These are phyloP conservation scores for Sphaeridia pumilis DNA, from an alignment of 2,888 invertebrate species.

Conservation along the genomic window DNA sequence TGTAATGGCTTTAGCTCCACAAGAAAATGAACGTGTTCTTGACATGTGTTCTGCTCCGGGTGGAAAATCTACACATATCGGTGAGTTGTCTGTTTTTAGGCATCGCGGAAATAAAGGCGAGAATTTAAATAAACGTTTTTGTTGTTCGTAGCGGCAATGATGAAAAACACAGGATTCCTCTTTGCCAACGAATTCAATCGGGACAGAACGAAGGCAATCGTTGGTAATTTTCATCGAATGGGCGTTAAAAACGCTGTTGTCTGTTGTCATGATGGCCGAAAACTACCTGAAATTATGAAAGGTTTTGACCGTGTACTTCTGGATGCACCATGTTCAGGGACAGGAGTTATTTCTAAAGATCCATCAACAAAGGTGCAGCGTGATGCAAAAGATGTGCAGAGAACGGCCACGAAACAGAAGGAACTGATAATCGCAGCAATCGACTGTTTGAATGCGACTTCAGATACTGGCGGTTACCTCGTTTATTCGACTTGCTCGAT, in stretches of 20 bases:
- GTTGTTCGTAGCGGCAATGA: conserved; percentile 59
- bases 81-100: conserved; percentile 36
- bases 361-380: conserved; percentile 88
- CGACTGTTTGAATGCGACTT: conserved; percentile 86
- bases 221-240: conserved; percentile 91
- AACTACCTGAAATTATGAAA: conserved; percentile 63
- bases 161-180: conserved; percentile 94
- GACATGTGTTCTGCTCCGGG: conserved; percentile 99
- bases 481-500: conserved; percentile 99
- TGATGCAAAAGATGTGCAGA: conserved; percentile 75
- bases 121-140: conserved; percentile 1
- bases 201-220: conserved; percentile 77
- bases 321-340: conserved; percentile 98
- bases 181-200: conserved; percentile 93
- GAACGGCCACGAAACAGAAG: conserved; percentile 83
- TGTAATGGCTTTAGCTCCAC: conserved; percentile 94
- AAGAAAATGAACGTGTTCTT: conserved; percentile 83
- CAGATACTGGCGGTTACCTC: conserved; percentile 81
- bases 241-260: conserved; percentile 90
- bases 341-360: conserved; percentile 96
- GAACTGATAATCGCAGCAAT: conserved; percentile 90
- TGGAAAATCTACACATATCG: conserved; percentile 95
- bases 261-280: conserved; percentile 77
- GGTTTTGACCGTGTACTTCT: conserved; percentile 90
- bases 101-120: neutral